Evolutionary conservation across 2,113 vertebrate species (phyloP).

Genomic region (Chelonoidis abingdonii): DNA sequence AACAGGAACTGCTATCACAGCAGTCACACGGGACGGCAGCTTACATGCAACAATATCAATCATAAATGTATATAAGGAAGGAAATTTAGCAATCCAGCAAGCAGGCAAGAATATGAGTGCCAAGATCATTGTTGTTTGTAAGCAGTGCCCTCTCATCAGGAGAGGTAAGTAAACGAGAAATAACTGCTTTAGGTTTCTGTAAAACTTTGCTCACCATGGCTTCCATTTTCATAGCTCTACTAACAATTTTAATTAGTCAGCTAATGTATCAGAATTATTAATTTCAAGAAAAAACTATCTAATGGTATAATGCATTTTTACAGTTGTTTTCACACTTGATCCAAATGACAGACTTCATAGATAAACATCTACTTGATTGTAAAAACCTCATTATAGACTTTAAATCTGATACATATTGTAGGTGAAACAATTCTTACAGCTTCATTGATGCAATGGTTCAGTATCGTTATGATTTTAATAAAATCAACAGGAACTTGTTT

Average conservation of each 20-base stretch:
- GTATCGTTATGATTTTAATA: neutral
- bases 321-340: neutral
- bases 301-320: neutral
- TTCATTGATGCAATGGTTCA: neutral
- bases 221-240: neutral
- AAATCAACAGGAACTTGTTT: neutral
- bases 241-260: neutral
- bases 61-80: constrained; percentile 96
- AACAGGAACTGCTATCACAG: constrained; percentile 91
- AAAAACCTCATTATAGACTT: neutral
- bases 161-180: constrained; percentile 85
- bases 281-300: neutral
- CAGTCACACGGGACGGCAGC: constrained; percentile 84
- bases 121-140: constrained; percentile 92
- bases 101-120: constrained; percentile 97
- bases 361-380: neutral
- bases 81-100: constrained; percentile 93
- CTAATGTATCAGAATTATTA: neutral
- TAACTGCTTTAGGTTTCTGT: neutral
- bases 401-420: neutral
- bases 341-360: neutral
- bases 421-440: neutral
- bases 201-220: neutral
- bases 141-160: constrained; percentile 93
- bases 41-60: constrained; percentile 92